Evolutionary conservation across 2,888 invertebrate genomes (phyloP).

Genomic region (Andrena hattorfiana): DNA sequence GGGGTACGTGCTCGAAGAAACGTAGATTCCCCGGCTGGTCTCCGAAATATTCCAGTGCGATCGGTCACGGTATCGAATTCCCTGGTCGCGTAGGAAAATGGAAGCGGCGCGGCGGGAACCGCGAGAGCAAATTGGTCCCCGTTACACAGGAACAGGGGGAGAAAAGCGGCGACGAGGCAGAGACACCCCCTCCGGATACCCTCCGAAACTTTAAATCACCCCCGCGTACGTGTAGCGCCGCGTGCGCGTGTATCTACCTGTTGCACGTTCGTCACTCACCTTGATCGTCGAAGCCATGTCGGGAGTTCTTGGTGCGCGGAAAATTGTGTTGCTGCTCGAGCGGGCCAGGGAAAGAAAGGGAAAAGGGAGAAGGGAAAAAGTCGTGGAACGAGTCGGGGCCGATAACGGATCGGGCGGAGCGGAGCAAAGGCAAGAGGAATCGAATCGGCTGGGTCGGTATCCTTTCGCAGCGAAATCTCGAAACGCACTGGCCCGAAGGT

Average conservation of each 20-base stretch:
- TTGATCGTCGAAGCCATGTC: conserved; percentile 75
- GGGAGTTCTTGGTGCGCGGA: conserved; percentile 44
- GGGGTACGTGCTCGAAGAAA: conserved; percentile 12
- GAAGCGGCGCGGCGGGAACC: background rate
- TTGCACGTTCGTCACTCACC: conserved; percentile 76
- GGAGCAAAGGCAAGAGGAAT: background rate
- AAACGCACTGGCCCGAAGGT: conserved; percentile 75
- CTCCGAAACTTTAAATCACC: conserved; percentile 69
- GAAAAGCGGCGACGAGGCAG: conserved; percentile 4
- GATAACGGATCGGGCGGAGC: background rate
- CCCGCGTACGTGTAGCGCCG: conserved; percentile 20
- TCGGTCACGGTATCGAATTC: conserved; percentile 32
- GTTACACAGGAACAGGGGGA: conserved; percentile 1
- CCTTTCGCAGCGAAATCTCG: conserved; percentile 79
- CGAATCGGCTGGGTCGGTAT: conserved; percentile 18
- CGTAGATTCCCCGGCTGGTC: conserved; percentile 1
- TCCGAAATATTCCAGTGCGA: conserved; percentile 33
- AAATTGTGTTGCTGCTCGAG: background rate
- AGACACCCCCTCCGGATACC: conserved; percentile 49
- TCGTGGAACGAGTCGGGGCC: background rate
- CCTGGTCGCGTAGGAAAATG: background rate
- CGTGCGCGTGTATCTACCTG: conserved; percentile 71
- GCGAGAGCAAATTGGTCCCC: conserved; percentile 17
- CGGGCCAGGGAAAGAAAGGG: background rate
- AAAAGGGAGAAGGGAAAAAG: background rate